Percentiles rank a stretch among this genome's conserved stretches.
phyloP scores from a whole-genome alignment of 2,797 vertebrate genomes.

The Xyrichtys novacula region DNA sequence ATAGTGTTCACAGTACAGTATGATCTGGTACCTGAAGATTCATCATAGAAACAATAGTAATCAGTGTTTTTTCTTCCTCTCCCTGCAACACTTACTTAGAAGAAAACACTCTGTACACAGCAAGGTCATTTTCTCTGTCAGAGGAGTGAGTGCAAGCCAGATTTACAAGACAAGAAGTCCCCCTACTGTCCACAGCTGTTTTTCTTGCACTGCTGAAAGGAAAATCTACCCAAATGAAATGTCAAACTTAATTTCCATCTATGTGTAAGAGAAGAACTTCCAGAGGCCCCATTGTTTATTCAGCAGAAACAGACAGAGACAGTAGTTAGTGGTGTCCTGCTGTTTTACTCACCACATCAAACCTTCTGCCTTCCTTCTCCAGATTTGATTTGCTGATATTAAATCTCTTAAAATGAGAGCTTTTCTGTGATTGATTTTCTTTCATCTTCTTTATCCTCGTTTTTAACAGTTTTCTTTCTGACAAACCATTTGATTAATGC shows the following conservation, averaged over 20 bases:
- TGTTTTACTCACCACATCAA: conserved; percentile 25
- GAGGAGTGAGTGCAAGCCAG: not conserved
- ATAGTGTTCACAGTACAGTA: not conserved
- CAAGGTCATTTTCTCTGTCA: too few species aligned
- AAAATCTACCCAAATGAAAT: not conserved
- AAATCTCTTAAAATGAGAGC: not conserved
- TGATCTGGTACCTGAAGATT: conserved; percentile 14
- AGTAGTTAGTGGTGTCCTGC: not conserved
- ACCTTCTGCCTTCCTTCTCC: too few species aligned
- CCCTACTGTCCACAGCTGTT: too few species aligned
- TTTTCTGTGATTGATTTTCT: conserved; percentile 33
- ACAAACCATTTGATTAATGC: conserved; percentile 13
- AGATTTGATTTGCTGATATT: conserved; percentile 16
- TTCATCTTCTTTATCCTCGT: not conserved
- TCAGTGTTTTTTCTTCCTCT: not conserved
- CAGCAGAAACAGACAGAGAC: not conserved
- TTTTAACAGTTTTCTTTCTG: conserved; percentile 20
- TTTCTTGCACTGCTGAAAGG: not conserved
- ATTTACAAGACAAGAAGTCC: not conserved
- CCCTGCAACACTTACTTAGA: not conserved
- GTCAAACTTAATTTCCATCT: not conserved
- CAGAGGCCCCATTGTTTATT: not conserved
- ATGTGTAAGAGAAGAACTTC: not conserved
- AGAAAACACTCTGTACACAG: conserved; percentile 7
- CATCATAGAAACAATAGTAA: conserved; percentile 3